Percentiles rank a stretch among this genome's conserved stretches.
These are phyloP conservation scores for Chroicocephalus ridibundus DNA, from an alignment of 2,113 vertebrate genomes.

Conservation along the genomic window DNA sequence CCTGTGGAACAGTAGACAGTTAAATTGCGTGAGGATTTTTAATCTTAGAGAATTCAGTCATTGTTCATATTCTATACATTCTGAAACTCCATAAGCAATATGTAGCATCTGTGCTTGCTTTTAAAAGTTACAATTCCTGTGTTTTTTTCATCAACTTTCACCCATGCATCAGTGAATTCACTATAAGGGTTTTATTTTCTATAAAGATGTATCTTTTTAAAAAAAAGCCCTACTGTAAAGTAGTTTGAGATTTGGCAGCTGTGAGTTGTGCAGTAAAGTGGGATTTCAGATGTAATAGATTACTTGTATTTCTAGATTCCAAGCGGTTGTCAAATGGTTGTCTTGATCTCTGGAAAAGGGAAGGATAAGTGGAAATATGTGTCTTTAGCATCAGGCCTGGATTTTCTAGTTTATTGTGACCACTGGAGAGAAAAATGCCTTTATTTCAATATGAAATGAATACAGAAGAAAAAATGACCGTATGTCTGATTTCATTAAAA, in stretches of 20 bases:
- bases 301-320: constrained; percentile 40
- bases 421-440: background rate
- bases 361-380: background rate
- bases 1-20: background rate
- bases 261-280: background rate
- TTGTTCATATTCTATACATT: background rate
- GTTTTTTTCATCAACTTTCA: background rate
- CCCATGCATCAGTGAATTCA: background rate
- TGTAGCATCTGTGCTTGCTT: background rate
- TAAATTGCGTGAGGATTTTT: background rate
- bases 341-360: constrained; percentile 24
- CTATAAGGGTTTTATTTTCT: background rate
- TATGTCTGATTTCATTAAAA: constrained; percentile 4
- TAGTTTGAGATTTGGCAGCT: constrained; percentile 18
- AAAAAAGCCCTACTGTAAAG: background rate
- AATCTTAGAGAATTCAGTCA: background rate
- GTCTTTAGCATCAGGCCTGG: constrained; percentile 1
- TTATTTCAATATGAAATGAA: background rate
- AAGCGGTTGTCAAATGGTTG: constrained; percentile 22
- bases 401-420: constrained; percentile 1
- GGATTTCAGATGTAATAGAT: constrained; percentile 53
- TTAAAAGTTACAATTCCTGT: background rate
- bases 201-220: background rate
- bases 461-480: background rate
- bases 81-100: background rate